Base-by-base conservation (phyloP, 2,113 vertebrate genomes). In the Nothoprocta pentlandii region DNA sequence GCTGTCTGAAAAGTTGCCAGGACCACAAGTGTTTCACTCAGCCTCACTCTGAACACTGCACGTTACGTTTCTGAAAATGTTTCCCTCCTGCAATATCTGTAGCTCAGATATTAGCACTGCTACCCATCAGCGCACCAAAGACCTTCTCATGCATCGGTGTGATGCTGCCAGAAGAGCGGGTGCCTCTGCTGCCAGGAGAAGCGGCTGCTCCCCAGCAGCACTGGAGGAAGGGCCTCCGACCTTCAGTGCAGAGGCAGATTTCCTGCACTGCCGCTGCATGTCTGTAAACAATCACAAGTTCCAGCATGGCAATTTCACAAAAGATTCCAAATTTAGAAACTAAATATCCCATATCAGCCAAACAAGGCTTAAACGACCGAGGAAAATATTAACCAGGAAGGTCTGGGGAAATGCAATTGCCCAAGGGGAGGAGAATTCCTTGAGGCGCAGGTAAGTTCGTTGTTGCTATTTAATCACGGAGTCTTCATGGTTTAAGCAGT, bases 61-160 rank as follows among this genome's bases (percentile, higher is more conserved):
- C 0, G 0, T 25, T 34, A 82, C 1, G 1, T 15, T 80, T 70
- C 82, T 80, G 51, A 70, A 66, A 63, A 58, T 0, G 1, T 34
- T 83, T 47, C 56, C 66, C 21, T 70, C 70, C 54, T 34, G 0
- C 34, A 34, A 34, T 34, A 34, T 34, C 34, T 34, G 34, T 17
- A 84, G 69, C 61, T 90, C 86, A 86, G 54, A 56, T 78, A 78
- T 61, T 64, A 71, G 73, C 64, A 25, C 61, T 68, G 77, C 69
- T 64, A 16, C 74, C 73, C 68, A 23, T 59, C 51, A 11, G 0
- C 28, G 66, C 0, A 3, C 69, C 64, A 32, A 63, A 51, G 28
- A 42, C 16, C 56, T 85, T 17, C 49, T 47, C 34, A 12, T 12
- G 3, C 15, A 12, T 3, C 39, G 46, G 51, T 90, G 88, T 16